phyloP scores from a whole-genome alignment of 2,888 invertebrate genomes.

The Plagiodera versicolora region DNA sequence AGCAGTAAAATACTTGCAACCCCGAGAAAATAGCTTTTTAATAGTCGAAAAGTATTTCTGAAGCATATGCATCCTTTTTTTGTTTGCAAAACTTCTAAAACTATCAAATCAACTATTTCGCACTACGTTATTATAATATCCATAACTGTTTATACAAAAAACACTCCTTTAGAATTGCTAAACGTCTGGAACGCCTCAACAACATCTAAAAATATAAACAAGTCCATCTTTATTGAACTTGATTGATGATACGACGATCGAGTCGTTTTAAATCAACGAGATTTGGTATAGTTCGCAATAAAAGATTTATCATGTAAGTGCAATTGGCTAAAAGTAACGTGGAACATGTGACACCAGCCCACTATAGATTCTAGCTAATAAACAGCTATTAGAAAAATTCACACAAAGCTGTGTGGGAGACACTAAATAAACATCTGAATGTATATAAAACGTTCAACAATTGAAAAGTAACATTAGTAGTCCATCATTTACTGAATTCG shows the following conservation, averaged over 20 bases:
- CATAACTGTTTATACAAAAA: no score
- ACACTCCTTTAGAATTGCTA: no score
- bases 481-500: no score
- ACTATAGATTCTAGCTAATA: background rate
- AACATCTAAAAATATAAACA: background rate
- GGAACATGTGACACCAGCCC: background rate
- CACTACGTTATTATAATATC: no score
- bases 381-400: background rate
- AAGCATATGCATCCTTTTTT: no score
- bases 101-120: no score
- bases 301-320: background rate
- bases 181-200: background rate
- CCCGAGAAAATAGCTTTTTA: no score
- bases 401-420: background rate
- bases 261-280: background rate
- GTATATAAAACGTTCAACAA: background rate
- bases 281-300: background rate
- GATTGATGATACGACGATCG: background rate
- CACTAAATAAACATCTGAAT: background rate
- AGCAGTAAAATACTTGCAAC: no score
- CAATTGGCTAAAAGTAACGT: background rate
- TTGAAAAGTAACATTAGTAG: background rate
- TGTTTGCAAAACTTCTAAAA: no score
- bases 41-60: no score
- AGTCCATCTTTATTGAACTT: background rate